phyloP scores from a whole-genome alignment of 35 echinoderm and acorn worm species.

The Ptychodera flava region DNA sequence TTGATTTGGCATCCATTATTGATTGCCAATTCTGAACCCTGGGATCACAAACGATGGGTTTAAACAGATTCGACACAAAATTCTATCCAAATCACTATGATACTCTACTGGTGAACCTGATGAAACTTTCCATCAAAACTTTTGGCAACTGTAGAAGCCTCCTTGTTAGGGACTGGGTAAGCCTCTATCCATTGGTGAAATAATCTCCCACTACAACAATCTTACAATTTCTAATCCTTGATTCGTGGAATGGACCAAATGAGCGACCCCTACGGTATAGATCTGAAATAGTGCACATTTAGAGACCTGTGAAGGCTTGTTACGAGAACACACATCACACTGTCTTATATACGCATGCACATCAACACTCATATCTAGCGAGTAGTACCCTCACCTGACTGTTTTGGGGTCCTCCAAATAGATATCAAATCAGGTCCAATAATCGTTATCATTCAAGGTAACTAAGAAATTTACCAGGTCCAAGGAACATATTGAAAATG shows the following conservation, averaged over 20 bases:
- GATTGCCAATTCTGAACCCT: too few species aligned
- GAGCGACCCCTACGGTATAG: slow-evolving; percentile 11
- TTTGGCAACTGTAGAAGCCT: too few species aligned
- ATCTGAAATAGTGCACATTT: slow-evolving; percentile 35
- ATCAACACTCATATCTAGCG: slow-evolving; percentile 32
- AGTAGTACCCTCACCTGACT: slow-evolving; percentile 34
- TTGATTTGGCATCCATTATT: too few species aligned
- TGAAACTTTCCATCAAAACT: slow-evolving; percentile 36
- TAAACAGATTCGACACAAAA: slow-evolving; percentile 50
- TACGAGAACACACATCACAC: slow-evolving; percentile 26
- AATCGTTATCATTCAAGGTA: too few species aligned
- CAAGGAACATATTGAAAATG: too few species aligned
- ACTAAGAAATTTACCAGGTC: too few species aligned
- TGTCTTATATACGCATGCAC: too few species aligned
- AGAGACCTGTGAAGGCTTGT: slow-evolving; percentile 11
- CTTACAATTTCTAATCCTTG: slow-evolving; percentile 36
- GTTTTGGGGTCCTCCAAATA: slow-evolving; percentile 27
- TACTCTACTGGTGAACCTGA: slow-evolving; percentile 31
- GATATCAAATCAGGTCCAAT: too few species aligned
- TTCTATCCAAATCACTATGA: slow-evolving; percentile 63
- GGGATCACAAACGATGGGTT: too few species aligned
- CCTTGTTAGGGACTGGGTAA: slow-evolving; percentile 17
- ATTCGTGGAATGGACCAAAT: slow-evolving; percentile 36
- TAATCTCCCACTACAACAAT: slow-evolving; percentile 31
- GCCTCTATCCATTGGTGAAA: slow-evolving; percentile 43